Conservation (phyloP, 2,113 vertebrate genomes). For the Puntigrus tetrazona region DNA sequence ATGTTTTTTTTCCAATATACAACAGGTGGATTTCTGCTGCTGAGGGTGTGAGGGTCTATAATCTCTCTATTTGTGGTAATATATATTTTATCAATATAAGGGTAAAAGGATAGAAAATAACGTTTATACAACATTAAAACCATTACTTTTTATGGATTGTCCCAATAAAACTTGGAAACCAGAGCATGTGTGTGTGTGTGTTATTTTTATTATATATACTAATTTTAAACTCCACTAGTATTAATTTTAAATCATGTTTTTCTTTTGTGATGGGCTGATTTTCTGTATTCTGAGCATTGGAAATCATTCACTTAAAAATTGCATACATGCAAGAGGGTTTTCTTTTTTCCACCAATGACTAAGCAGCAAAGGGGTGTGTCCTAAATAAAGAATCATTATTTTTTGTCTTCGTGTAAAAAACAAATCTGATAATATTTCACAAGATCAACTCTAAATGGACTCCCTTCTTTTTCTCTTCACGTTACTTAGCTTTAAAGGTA, state of each 20-base stretch:
- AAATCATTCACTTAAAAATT: background rate
- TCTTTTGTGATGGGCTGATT: background rate
- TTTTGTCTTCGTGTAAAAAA: background rate
- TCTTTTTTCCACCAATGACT: background rate
- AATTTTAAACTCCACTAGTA: background rate
- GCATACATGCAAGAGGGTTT: background rate
- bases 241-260: background rate
- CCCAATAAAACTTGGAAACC: no score
- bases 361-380: constrained; percentile 15
- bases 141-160: no score
- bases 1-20: no score
- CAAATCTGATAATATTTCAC: background rate
- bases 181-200: no score
- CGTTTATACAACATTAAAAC: no score
- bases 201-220: background rate
- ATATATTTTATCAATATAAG: no score
- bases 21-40: no score
- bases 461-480: background rate
- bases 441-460: background rate
- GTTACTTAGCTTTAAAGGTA: constrained; percentile 10
- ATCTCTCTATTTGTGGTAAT: no score
- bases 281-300: background rate
- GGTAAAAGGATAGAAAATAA: no score
- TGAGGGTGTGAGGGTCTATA: no score
- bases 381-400: background rate